These are phyloP conservation scores for Cardiocondyla obscurior DNA, from an alignment of 1,140 invertebrate genomes.

Conservation along the genomic window DNA sequence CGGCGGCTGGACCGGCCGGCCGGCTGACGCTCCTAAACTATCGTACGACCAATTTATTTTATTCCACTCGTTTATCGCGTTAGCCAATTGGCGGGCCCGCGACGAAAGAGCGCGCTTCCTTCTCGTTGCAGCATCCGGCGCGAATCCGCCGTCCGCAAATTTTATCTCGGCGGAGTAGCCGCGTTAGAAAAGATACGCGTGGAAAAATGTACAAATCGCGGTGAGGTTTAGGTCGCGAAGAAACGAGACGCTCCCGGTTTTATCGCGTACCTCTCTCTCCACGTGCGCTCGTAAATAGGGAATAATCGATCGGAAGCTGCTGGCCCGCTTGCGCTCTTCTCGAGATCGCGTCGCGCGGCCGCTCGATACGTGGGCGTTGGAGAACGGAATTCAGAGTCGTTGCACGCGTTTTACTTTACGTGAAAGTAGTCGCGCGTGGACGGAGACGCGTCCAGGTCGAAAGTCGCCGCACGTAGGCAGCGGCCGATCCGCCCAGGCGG, in stretches of 20 bases:
- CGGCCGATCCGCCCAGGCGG: constrained; percentile 75
- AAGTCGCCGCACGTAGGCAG: constrained; percentile 61
- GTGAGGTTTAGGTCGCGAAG: background rate
- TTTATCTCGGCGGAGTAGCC: too few relatives aligned
- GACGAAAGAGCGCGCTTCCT: constrained; percentile 33
- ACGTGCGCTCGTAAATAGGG: constrained; percentile 22
- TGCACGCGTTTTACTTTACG: constrained; percentile 63
- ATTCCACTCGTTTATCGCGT: constrained; percentile 72
- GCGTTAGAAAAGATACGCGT: too few relatives aligned
- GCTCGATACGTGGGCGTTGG: constrained; percentile 57
- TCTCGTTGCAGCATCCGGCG: constrained; percentile 22
- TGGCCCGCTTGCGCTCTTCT: background rate
- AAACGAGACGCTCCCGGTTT: background rate
- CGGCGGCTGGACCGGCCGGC: constrained; percentile 18
- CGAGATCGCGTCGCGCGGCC: constrained; percentile 11
- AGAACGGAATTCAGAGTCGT: constrained; percentile 67
- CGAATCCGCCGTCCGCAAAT: background rate
- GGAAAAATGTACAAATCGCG: background rate
- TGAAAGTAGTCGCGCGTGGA: constrained; percentile 66
- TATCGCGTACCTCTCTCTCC: background rate
- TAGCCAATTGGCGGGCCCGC: constrained; percentile 68
- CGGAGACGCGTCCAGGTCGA: constrained; percentile 48
- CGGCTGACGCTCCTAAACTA: constrained; percentile 68
- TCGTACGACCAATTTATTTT: constrained; percentile 69
- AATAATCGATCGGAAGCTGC: constrained; percentile 36